A percentile compares a stretch with the other conserved stretches of the same genome.
Conservation (phyloP, 2,113 vertebrate species). For the Myotis lucifugus region DNA sequence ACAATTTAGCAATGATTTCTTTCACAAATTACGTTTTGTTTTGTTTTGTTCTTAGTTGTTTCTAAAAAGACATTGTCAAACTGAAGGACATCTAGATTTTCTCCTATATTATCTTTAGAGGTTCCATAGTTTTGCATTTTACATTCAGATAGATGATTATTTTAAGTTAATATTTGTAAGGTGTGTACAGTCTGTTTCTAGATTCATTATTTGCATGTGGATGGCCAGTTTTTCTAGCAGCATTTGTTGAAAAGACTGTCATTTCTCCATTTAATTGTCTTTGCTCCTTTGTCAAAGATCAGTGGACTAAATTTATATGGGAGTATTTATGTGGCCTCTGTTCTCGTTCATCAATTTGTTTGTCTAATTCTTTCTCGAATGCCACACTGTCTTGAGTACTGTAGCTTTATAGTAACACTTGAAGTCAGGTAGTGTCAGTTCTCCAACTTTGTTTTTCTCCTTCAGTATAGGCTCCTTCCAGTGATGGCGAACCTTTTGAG, state of each 20-base stretch:
- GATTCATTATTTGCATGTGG: not conserved
- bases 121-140: not conserved
- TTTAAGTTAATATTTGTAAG: not conserved
- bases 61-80: conserved; percentile 4
- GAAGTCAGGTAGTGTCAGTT: not conserved
- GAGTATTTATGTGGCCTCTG: not conserved
- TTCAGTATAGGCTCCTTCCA: not conserved
- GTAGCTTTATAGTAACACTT: not conserved
- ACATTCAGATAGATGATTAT: not conserved
- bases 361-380: not conserved
- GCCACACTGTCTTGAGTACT: not conserved
- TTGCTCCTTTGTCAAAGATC: not conserved
- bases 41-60: not conserved
- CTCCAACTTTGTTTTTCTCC: not conserved
- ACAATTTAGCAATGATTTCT: not conserved
- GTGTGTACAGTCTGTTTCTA: not conserved
- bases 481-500: no score
- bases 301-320: not conserved
- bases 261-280: not conserved
- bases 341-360: not conserved
- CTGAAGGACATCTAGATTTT: not conserved
- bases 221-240: not conserved
- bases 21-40: not conserved
- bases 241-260: not conserved
- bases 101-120: not conserved